These are phyloP conservation scores for Epizoanthus rinbou DNA, from an alignment of 92 coral and sea anemone genomes.

Conservation along the genomic window DNA sequence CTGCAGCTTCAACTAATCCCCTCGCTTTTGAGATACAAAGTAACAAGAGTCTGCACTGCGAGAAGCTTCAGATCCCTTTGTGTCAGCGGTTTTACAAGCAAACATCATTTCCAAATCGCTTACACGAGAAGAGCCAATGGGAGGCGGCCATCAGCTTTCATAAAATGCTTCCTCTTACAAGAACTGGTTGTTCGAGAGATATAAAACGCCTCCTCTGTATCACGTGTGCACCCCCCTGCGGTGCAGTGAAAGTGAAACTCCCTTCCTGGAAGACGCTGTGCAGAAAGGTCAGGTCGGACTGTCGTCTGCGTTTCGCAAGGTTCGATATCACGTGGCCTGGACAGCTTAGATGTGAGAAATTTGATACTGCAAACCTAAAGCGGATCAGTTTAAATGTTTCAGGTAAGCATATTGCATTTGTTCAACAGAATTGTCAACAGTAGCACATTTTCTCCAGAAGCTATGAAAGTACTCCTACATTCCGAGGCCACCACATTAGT, in stretches of 20 bases:
- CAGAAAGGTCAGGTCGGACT: conserved; percentile 18
- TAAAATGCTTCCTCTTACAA: conserved; percentile 16
- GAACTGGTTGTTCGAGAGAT: conserved; percentile 29
- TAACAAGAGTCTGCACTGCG: background rate
- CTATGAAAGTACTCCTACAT: too few relatives aligned
- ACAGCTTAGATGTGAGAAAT: conserved; percentile 13
- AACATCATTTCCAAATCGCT: conserved; percentile 19
- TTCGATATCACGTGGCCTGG: background rate
- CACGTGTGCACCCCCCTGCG: conserved; percentile 9
- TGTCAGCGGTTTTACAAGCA: conserved; percentile 31
- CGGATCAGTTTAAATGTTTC: background rate
- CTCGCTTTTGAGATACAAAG: background rate
- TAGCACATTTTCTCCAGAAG: too few relatives aligned
- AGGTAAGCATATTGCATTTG: background rate
- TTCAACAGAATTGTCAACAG: too few relatives aligned
- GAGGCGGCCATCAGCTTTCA: conserved; percentile 24
- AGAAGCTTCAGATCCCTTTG: conserved; percentile 11
- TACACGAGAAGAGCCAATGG: conserved; percentile 34
- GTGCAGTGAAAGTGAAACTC: background rate
- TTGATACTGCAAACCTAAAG: conserved; percentile 11
- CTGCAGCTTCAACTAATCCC: background rate
- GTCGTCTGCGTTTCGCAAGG: background rate
- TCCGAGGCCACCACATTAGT: too few relatives aligned
- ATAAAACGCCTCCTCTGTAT: conserved; percentile 24
- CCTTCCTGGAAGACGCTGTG: conserved; percentile 16